These are phyloP conservation scores for Scaptomyza flava DNA, from an alignment of 2,888 invertebrate genomes.

Conservation along the genomic window DNA sequence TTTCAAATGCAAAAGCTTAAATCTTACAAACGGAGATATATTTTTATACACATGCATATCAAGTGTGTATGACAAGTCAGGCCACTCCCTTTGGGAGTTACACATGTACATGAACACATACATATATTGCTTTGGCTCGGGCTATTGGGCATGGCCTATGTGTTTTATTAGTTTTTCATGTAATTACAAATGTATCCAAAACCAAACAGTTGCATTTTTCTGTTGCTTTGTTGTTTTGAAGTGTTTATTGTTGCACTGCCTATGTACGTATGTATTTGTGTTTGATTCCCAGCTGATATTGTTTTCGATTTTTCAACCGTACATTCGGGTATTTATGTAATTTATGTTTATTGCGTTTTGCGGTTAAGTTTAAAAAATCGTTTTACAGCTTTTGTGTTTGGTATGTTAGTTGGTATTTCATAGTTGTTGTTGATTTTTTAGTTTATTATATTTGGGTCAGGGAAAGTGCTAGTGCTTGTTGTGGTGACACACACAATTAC, in stretches of 20 bases:
- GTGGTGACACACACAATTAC: conserved; percentile 29
- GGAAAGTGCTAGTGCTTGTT: not conserved
- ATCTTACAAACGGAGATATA: not conserved
- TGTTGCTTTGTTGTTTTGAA: not conserved
- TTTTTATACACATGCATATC: not conserved
- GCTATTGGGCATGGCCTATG: not conserved
- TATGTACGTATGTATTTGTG: not conserved
- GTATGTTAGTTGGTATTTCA: not conserved
- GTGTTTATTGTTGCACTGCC: conserved; percentile 4
- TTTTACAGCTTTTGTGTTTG: conserved; percentile 5
- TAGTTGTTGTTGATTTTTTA: conserved; percentile 4
- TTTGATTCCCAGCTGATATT: conserved; percentile 3
- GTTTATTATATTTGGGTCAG: conserved; percentile 3
- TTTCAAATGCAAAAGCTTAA: not conserved
- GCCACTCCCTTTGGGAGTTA: not conserved
- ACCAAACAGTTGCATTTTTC: not conserved
- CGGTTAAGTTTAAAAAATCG: conserved; percentile 12
- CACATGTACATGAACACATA: no score
- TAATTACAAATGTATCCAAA: conserved; percentile 19
- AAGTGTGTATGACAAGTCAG: not conserved
- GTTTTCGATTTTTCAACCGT: not conserved
- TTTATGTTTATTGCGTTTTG: conserved; percentile 23
- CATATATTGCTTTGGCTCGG: no score
- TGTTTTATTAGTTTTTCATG: conserved; percentile 18
- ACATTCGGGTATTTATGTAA: conserved; percentile 30